Evolutionary conservation across 1,140 invertebrate genomes (phyloP).

Genomic region (Leptopilina boulardi): DNA sequence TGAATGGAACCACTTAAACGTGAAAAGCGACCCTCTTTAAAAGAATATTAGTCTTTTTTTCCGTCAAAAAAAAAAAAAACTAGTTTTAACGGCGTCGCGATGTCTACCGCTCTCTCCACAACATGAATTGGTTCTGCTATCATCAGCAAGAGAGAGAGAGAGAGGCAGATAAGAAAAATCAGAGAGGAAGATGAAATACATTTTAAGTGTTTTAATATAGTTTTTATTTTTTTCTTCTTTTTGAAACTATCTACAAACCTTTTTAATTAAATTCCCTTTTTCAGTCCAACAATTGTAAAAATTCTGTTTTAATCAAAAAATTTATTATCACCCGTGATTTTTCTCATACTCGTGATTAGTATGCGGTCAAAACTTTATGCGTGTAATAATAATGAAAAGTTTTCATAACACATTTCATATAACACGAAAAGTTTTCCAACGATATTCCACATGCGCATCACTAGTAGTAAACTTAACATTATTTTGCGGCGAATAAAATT

Average conservation of each 20-base stretch:
- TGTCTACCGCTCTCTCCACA: conserved; percentile 50
- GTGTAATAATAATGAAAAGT: not conserved
- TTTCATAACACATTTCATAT: not conserved
- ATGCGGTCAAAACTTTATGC: not conserved
- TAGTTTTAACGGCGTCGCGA: conserved; percentile 54
- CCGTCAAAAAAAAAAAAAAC: conserved; percentile 51
- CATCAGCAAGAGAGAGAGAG: too few relatives aligned
- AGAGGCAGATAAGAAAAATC: conserved; percentile 10
- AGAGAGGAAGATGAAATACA: conserved; percentile 25
- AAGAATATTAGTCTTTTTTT: conserved; percentile 54
- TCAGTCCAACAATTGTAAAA: not conserved
- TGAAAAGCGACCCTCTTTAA: conserved; percentile 55
- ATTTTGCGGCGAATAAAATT: too few relatives aligned
- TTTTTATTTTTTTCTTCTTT: too few relatives aligned
- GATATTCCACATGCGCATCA: too few relatives aligned
- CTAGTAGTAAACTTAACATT: too few relatives aligned
- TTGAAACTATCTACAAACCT: not conserved
- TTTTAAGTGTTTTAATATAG: not conserved
- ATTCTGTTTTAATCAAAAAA: not conserved
- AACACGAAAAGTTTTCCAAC: not conserved
- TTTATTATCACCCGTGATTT: not conserved
- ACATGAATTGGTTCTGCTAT: conserved; percentile 2
- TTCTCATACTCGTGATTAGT: conserved; percentile 13
- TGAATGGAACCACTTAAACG: conserved; percentile 55
- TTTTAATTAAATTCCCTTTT: not conserved